A percentile compares a stretch with the other conserved stretches of the same genome.
Evolutionary conservation across 2,888 invertebrate species (phyloP).

Genomic region (Biston betularia): DNA sequence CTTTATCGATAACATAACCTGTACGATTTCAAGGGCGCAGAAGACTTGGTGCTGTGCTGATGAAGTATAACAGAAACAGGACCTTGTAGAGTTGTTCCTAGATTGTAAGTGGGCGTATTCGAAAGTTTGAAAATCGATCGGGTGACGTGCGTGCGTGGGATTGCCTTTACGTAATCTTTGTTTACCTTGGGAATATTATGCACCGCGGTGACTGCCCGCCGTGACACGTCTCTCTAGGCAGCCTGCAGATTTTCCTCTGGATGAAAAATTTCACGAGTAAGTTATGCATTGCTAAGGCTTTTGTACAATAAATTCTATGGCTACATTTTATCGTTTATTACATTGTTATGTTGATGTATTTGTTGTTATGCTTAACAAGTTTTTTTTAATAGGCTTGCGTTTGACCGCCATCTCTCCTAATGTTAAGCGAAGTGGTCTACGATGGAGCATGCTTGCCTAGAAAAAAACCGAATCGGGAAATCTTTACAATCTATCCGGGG

Average conservation of each 20-base stretch:
- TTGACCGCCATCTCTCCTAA: too few relatives aligned
- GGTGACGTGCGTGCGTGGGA: constrained; percentile 85
- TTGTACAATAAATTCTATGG: not conserved
- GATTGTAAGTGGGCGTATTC: constrained; percentile 83
- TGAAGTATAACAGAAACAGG: constrained; percentile 65
- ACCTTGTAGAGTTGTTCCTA: constrained; percentile 67
- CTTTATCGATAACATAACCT: constrained; percentile 86
- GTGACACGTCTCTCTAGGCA: constrained; percentile 56
- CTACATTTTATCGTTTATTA: not conserved
- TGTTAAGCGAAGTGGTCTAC: too few relatives aligned
- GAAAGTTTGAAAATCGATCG: constrained; percentile 85
- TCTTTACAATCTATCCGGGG: too few relatives aligned
- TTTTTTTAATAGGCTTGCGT: not conserved
- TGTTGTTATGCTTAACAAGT: not conserved
- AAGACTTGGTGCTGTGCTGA: constrained; percentile 72
- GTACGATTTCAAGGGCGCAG: constrained; percentile 83
- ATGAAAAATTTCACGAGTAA: constrained; percentile 53
- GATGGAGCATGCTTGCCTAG: too few relatives aligned
- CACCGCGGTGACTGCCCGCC: constrained; percentile 70
- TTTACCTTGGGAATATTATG: constrained; percentile 85
- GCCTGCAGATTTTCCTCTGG: constrained; percentile 37
- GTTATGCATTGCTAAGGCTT: constrained; percentile 40
- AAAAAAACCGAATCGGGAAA: too few relatives aligned
- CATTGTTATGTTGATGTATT: not conserved
- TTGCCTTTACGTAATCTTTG: constrained; percentile 85